Conservation (phyloP, 2,113 vertebrate species). For the Synchiropus splendidus region DNA sequence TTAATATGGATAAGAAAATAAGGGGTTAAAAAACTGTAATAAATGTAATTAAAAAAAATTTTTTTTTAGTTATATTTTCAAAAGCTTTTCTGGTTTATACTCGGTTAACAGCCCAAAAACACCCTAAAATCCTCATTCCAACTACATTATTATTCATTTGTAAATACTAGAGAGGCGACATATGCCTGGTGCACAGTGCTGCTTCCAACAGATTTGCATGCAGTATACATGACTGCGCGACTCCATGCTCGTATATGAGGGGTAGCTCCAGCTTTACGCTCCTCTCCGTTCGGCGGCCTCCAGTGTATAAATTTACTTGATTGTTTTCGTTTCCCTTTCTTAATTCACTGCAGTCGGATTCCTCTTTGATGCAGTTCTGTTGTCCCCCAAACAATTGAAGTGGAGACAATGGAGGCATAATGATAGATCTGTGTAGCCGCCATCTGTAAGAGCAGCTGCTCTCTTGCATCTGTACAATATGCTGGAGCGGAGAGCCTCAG, state of each 20-base stretch:
- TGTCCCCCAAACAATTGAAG: conserved; percentile 84
- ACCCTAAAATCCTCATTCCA: no score
- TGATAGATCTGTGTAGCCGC: conserved; percentile 99
- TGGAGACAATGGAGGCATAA: conserved; percentile 99
- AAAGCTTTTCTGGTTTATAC: no score
- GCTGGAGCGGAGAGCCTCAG: conserved; percentile 91
- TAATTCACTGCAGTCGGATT: conserved; percentile 83
- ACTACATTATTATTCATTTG: conserved; percentile 39
- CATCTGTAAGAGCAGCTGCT: conserved; percentile 99
- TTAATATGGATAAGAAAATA: no score
- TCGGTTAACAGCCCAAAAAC: no score
- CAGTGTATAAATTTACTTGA: conserved; percentile 75
- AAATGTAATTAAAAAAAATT: no score
- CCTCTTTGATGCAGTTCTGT: conserved; percentile 75
- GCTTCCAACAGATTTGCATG: conserved; percentile 66
- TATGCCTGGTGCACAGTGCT: conserved; percentile 71
- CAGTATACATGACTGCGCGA: conserved; percentile 71
- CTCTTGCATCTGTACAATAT: conserved; percentile 99
- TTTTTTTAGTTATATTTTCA: no score
- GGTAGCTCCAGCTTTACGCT: conserved; percentile 62
- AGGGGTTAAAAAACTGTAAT: no score
- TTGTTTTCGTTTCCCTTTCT: conserved; percentile 70
- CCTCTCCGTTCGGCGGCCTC: conserved; percentile 64
- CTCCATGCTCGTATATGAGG: conserved; percentile 57
- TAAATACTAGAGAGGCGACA: conserved; percentile 51